Evolutionary conservation across 2,113 vertebrate species (phyloP), one percentile per base, ranked within the genome.

Genomic region (Prolemur simus): DNA sequence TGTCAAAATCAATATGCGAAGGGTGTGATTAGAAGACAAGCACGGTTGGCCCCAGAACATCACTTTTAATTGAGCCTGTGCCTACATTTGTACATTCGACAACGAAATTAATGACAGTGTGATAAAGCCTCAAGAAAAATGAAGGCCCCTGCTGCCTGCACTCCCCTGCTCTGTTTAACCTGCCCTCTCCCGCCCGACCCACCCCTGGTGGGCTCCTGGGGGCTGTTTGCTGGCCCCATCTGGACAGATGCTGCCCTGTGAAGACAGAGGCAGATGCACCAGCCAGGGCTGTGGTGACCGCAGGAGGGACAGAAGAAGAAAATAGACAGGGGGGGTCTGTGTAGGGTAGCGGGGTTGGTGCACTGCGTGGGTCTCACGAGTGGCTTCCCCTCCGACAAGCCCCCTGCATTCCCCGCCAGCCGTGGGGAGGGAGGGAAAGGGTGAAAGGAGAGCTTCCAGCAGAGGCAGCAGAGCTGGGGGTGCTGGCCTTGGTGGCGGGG

Each of bases 61-160:
- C 64, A 39, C 87, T 97, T 98, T 96, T 98, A 98, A 98, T 92
- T 98, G 98, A 97, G 80, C 60, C 89, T 89, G 52, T 91, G 76
- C 87, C 87, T 89, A 29, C 21, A 7, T 94, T 97, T 92, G 88
- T 3, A 37, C 56, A 42, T 2, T n/a, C 4, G n/a, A 95, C 4
- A n/a, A 92, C 96, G 77, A 97, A 97, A 97, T 96, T 93, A 89
- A 89, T 86, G 37, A 73, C 81, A 56, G 39, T 47, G 0, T 80
- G 90, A 86, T 45, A 93, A 47, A 80, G 25, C 90, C 97, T 96
- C 60, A 69, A 96, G 89, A 92, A 92, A 97, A 97, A 94, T 91
- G 84, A 97, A 98, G 97, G 89, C 87, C 83, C 64, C 89, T 96
- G 81, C 82, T 82, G 66, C 85, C 94, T 96, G 58, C 81, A 34